Conservation (phyloP, 2,888 invertebrate genomes). For the Ornithoptera alexandrae region DNA sequence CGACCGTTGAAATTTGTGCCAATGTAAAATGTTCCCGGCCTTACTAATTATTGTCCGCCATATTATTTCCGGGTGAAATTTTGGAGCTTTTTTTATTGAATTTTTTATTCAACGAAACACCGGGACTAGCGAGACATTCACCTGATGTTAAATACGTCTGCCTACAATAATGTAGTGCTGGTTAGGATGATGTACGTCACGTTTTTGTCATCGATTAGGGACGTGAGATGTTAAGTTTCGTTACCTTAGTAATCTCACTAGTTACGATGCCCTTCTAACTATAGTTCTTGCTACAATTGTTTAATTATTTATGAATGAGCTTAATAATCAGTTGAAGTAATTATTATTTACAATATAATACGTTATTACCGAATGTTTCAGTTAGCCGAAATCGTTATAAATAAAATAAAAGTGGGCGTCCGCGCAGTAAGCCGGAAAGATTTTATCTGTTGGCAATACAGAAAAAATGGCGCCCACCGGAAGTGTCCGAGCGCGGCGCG, state of each 20-base stretch:
- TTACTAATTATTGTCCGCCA: slow-evolving; percentile 59
- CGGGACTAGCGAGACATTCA: no score
- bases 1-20: slow-evolving; percentile 76
- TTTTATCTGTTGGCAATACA: slow-evolving; percentile 81
- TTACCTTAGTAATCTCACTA: no score
- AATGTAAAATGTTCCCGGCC: slow-evolving; percentile 68
- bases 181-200: no score
- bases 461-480: slow-evolving; percentile 80
- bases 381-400: slow-evolving; percentile 68
- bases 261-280: no score
- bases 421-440: slow-evolving; percentile 79
- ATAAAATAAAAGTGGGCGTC: slow-evolving; percentile 70
- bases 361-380: slow-evolving; percentile 44
- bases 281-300: no score
- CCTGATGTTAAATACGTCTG: no score
- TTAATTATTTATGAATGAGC: slow-evolving; percentile 16
- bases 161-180: no score
- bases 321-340: slow-evolving; percentile 31
- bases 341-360: slow-evolving; percentile 33
- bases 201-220: no score
- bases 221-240: no score
- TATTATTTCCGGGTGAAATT: slow-evolving; percentile 31
- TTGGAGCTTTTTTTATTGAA: slow-evolving; percentile 15
- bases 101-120: background rate
- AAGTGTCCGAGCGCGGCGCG: slow-evolving; percentile 78